Base-by-base conservation (phyloP, 2,888 invertebrate species). In the Caenorhabditis sp. region DNA sequence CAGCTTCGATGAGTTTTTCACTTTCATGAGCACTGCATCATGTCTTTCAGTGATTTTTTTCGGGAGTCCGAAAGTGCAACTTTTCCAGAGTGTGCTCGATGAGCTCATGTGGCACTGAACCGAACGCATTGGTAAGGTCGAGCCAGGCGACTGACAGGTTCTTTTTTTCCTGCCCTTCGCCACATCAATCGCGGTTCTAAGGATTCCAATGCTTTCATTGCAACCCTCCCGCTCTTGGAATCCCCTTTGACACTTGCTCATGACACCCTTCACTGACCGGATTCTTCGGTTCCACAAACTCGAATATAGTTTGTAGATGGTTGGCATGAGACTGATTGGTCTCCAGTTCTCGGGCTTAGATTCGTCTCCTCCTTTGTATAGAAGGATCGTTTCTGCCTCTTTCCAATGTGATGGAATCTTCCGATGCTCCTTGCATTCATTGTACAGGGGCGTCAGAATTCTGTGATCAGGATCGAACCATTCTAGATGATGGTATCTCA, bases 61-160 rank as follows among this genome's bases (percentile, higher is more conserved):
- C 9, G 53, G 53, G 15, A 35, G 37, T 8, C 53, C 53, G 26
- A 53, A n/a, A n/a, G n/a, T n/a, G n/a, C n/a, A n/a, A 37, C 1
- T 9, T 0, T 20, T 8, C n/a, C 32, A 53, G 53, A 1, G 53
- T 20, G 1, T 8, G 3, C 11, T 2, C 3, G 35, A 53, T 53
- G 15, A 53, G 53, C 1, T 37, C 7, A 68, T 90, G 90, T 13
- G 89, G 89, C 2, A 90, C 78, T 4, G 88, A 88, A 0, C 87
- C 88, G 72, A 90, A 89, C 0, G 90, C 90, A 35, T 90, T 90
- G 8, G 87, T 72, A 4, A 90, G 73, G 63, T 90, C 89, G 41
- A 90, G 71, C 89, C 89, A 90, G 3, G 89, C 87, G 0, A 90
- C 81, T 11, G 82, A 82, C 4, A 86, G 13, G 53, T 53, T 53